Percentiles rank a stretch among this genome's conserved stretches.
These are phyloP conservation scores for Acrocephalus arundinaceus DNA, from an alignment of 2,113 vertebrate species.

Conservation along the genomic window DNA sequence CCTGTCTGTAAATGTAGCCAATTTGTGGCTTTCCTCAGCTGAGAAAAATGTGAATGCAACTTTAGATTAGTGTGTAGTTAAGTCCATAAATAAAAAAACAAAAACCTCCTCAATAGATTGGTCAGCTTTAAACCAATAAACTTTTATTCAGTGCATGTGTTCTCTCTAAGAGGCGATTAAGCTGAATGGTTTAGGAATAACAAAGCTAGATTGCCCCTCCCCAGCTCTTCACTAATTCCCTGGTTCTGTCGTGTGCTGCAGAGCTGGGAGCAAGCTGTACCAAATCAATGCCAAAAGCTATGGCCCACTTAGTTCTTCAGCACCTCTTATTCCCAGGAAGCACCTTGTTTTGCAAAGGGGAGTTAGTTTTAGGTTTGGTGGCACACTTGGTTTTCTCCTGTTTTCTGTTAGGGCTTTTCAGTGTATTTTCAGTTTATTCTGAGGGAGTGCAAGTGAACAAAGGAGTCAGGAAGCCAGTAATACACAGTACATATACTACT, in stretches of 20 bases:
- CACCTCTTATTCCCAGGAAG: background rate
- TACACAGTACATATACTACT: background rate
- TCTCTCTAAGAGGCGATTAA: background rate
- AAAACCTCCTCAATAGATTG: background rate
- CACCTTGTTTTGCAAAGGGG: background rate
- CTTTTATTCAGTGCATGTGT: background rate
- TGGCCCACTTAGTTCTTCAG: background rate
- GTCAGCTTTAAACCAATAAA: background rate
- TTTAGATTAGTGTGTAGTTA: background rate
- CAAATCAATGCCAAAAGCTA: background rate
- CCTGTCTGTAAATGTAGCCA: background rate
- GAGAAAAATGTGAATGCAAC: background rate
- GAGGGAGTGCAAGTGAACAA: background rate
- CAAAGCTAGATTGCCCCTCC: background rate
- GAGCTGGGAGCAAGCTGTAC: background rate
- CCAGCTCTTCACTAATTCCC: background rate
- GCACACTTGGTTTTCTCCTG: background rate
- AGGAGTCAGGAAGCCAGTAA: background rate
- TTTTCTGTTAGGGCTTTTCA: background rate
- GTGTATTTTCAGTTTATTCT: background rate
- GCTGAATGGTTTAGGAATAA: background rate
- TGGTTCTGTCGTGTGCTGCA: background rate
- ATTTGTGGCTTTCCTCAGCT: constrained; percentile 34
- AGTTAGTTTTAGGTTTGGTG: background rate
- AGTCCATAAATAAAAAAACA: background rate